phyloP scores from a whole-genome alignment of 2,113 vertebrate genomes.

The Sinosuthora webbiana region DNA sequence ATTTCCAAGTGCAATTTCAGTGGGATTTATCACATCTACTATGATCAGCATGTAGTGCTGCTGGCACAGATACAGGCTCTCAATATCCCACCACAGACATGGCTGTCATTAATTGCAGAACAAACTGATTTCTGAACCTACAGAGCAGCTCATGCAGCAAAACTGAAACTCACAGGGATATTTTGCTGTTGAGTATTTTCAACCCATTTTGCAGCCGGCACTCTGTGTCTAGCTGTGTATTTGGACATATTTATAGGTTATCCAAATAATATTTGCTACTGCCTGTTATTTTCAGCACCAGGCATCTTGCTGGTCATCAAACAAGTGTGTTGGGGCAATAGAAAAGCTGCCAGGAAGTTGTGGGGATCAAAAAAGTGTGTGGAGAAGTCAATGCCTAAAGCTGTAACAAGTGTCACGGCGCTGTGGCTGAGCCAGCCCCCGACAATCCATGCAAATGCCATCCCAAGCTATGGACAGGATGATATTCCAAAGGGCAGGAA shows the following conservation, averaged over 20 bases:
- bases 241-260: background rate
- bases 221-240: background rate
- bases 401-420: background rate
- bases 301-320: background rate
- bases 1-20: conserved; percentile 52
- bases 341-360: background rate
- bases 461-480: background rate
- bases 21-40: conserved; percentile 47
- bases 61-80: conserved; percentile 21
- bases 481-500: background rate
- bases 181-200: background rate
- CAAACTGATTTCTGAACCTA: background rate
- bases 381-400: background rate
- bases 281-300: background rate
- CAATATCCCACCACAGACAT: background rate
- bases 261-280: background rate
- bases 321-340: background rate
- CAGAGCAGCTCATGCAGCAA: background rate
- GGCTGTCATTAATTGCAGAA: conserved; percentile 17
- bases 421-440: background rate
- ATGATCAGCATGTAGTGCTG: background rate
- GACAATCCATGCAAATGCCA: background rate
- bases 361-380: background rate
- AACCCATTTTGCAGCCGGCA: background rate
- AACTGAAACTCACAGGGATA: background rate